phyloP scores from a whole-genome alignment of 2,888 invertebrate genomes.

The Pemphredon lugubris region DNA sequence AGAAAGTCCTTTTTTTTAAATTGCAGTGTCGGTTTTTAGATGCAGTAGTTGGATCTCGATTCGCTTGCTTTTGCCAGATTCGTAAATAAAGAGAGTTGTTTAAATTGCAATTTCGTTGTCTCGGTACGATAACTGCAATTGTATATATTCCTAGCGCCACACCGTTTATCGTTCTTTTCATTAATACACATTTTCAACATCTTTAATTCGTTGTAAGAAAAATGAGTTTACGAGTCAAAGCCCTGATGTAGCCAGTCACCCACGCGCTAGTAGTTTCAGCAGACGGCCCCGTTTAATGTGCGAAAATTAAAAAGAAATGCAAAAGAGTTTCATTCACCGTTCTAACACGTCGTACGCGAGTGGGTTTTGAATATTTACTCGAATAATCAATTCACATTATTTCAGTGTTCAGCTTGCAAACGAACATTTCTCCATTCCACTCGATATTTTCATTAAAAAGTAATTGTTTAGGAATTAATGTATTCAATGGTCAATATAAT shows the following conservation, averaged over 20 bases:
- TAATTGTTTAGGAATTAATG: neutral
- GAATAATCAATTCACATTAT: too few relatives aligned
- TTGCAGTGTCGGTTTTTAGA: too few relatives aligned
- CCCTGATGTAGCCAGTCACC: conserved; percentile 31
- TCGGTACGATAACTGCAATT: too few relatives aligned
- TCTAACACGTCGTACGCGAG: too few relatives aligned
- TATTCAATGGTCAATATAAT: neutral
- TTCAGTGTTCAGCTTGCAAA: neutral
- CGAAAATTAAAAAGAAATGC: neutral
- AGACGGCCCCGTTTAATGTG: conserved; percentile 9
- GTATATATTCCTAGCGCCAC: conserved; percentile 20
- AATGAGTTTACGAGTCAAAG: conserved; percentile 53
- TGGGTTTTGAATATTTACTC: too few relatives aligned
- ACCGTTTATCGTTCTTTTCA: conserved; percentile 9
- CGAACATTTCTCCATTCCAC: too few relatives aligned
- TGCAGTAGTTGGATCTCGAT: too few relatives aligned
- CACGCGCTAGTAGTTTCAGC: conserved; percentile 28
- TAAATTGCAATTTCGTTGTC: too few relatives aligned
- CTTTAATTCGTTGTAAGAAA: conserved; percentile 15
- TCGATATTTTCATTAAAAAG: neutral
- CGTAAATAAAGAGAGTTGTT: too few relatives aligned
- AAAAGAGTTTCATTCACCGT: neutral
- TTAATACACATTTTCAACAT: conserved; percentile 6
- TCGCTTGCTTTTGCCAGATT: too few relatives aligned
- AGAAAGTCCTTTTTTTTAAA: too few relatives aligned